These are phyloP conservation scores for Periplaneta americana DNA, from an alignment of 1,140 invertebrate species.

Conservation along the genomic window DNA sequence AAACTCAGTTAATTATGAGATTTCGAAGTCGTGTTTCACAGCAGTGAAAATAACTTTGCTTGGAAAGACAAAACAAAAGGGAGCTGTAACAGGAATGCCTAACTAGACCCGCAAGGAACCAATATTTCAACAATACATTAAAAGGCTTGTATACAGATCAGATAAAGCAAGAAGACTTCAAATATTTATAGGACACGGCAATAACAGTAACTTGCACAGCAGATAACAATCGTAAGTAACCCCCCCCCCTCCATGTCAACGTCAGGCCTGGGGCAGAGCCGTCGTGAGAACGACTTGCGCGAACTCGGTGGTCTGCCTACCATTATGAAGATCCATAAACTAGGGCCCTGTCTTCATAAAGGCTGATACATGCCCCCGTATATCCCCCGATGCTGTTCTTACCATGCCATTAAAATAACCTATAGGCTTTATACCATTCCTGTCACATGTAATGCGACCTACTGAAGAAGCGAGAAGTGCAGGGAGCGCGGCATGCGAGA, in stretches of 20 bases:
- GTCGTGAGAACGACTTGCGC: background rate
- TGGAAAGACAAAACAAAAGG: too few relatives aligned
- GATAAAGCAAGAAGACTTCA: background rate
- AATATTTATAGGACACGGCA: background rate
- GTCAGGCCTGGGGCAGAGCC: background rate
- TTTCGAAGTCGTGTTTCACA: too few relatives aligned
- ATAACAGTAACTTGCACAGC: background rate
- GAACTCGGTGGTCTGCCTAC: background rate
- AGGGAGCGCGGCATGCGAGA: too few relatives aligned
- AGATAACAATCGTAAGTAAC: background rate
- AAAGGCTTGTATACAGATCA: background rate
- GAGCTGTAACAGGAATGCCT: too few relatives aligned
- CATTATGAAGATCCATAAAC: constrained; percentile 16
- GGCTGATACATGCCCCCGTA: constrained; percentile 14
- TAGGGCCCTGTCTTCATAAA: constrained; percentile 13
- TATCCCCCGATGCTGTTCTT: constrained; percentile 7
- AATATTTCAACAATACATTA: background rate
- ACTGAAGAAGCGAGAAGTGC: background rate
- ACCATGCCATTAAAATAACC: constrained; percentile 15
- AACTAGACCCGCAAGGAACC: too few relatives aligned
- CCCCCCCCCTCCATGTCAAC: background rate
- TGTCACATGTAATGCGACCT: background rate
- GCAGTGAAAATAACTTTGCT: too few relatives aligned
- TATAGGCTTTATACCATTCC: constrained; percentile 7
- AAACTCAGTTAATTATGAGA: too few relatives aligned